Evolutionary conservation across 2,113 vertebrate genomes (phyloP), one percentile per base, ranked within the genome.

Genomic region (Myotis brandtii): DNA sequence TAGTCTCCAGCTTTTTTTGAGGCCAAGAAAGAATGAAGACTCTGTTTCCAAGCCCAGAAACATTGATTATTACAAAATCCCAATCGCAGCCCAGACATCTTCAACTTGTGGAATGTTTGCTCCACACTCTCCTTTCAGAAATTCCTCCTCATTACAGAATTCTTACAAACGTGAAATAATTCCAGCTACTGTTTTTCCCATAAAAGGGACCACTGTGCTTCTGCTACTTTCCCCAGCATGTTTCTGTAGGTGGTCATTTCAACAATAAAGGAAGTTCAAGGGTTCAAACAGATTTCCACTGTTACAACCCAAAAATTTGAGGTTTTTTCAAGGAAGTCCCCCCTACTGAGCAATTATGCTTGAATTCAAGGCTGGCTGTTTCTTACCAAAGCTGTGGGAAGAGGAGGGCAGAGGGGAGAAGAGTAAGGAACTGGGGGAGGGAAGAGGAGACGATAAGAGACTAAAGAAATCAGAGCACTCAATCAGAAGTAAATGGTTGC

Each of bases 201-300:
- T 97, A 98, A 98, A 98, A 98, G 98, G 97, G 97, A 93, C 97
- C 96, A 98, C 98, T 98, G 98, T 98, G 96, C 95, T 96, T 95
- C 87, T 5, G 67, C n/a, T 80, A 43, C 96, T 97, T 95, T 97
- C 81, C 43, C 67, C 92, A 76, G 95, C 96, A 0, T 34, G 92
- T 83, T 98, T 98, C 98, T 97, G 97, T 98, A 98, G 98, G 98
- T 98, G 98, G 98, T 95, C 98, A 97, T 97, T 98, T 93, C 97
- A 98, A 97, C 97, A 98, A 98, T 97, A 98, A 98, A 98, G 97
- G 88, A 98, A 98, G 98, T 98, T 98, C 98, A 98, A 98, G 96
- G 98, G 98, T 98, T 98, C 97, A 97, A 98, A 98, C 80, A 98
- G 98, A 98, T 98, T 98, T 98, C 97, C 98, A 95, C 97, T 97